Conservation (phyloP, 1,140 invertebrate species). For the Polypedilum pembai region DNA sequence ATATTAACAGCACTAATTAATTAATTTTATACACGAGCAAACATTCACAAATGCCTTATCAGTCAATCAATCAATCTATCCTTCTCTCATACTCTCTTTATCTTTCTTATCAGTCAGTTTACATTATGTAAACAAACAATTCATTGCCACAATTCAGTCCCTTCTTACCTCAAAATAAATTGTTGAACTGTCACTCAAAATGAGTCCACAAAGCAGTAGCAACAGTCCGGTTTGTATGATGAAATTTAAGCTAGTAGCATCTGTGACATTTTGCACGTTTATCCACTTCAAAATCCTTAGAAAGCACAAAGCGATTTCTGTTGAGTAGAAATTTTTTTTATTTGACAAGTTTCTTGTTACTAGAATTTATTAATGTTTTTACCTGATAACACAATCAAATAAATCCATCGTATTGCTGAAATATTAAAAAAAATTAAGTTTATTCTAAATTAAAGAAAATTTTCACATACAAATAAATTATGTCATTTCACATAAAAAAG, state of each 20-base stretch:
- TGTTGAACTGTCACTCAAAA: not conserved
- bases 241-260: not conserved
- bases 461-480: not conserved
- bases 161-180: slow-evolving; percentile 20
- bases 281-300: slow-evolving; percentile 13
- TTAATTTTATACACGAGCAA: no score
- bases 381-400: not conserved
- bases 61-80: no score
- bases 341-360: not conserved
- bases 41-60: no score
- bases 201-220: not conserved
- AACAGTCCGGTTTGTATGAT: not conserved
- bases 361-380: not conserved
- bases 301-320: not conserved
- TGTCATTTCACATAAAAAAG: not conserved
- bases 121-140: no score
- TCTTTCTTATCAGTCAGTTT: no score
- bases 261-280: not conserved
- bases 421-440: not conserved
- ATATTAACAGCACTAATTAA: no score
- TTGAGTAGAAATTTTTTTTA: not conserved
- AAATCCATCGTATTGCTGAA: slow-evolving; percentile 5
- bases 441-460: not conserved
- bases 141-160: no score
- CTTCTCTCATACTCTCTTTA: no score